Evolutionary conservation across 2,113 vertebrate genomes (phyloP).

Genomic region (Mirounga angustirostris): DNA sequence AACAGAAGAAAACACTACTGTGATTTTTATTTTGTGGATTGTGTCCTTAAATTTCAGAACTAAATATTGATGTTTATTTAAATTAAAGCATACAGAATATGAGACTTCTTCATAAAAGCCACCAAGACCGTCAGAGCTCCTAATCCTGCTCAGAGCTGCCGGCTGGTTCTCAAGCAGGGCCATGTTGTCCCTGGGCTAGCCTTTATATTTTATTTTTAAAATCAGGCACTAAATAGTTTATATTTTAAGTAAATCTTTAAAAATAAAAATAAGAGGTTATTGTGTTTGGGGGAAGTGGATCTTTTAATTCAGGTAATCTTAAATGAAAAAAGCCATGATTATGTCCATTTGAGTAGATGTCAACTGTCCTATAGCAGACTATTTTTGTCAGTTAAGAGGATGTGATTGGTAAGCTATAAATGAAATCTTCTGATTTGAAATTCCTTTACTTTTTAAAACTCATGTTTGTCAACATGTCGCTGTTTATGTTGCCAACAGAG

Average conservation of each 20-base stretch:
- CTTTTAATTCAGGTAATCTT: neutral
- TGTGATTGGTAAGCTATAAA: neutral
- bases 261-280: neutral
- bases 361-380: neutral
- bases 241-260: neutral
- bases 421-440: neutral
- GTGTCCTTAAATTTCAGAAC: slow-evolving; percentile 23
- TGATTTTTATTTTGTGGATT: slow-evolving; percentile 39
- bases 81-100: neutral
- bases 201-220: neutral
- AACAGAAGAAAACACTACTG: neutral
- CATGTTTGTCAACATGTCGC: neutral
- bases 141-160: neutral
- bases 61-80: neutral
- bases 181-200: neutral
- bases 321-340: neutral
- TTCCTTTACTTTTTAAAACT: neutral
- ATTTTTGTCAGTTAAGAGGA: neutral
- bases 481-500: neutral
- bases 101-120: neutral
- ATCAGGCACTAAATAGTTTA: neutral
- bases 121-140: accelerated
- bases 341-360: neutral
- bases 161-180: neutral
- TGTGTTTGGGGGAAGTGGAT: neutral